phyloP scores from a whole-genome alignment of 2,888 invertebrate species.

The Apotomis betuletana region DNA sequence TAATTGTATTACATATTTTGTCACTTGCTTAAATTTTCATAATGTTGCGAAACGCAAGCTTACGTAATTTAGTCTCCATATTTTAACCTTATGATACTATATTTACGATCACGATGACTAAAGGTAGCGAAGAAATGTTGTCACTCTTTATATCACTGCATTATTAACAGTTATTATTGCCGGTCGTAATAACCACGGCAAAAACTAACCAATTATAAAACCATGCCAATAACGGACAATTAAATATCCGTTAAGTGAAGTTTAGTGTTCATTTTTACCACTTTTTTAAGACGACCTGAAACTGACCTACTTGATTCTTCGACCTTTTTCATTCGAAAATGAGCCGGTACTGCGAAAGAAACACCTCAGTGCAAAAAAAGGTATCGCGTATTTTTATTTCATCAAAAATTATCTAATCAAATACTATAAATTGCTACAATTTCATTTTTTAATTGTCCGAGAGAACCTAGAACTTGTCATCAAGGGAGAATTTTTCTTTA shows the following conservation, averaged over 20 bases:
- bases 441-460: no score
- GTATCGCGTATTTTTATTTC: background rate
- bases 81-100: background rate
- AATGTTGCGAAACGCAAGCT: no score
- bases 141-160: background rate
- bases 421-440: no score
- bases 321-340: constrained; percentile 14
- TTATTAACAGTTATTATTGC: constrained; percentile 28
- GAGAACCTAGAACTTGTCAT: no score
- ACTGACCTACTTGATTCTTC: constrained; percentile 27
- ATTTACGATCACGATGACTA: background rate
- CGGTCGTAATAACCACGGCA: constrained; percentile 12
- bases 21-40: no score
- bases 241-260: constrained; percentile 9
- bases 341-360: constrained; percentile 1
- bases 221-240: constrained; percentile 19
- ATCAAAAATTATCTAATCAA: background rate
- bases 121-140: background rate
- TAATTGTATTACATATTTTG: no score
- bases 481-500: no score
- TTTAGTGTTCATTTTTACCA: constrained; percentile 12
- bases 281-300: constrained; percentile 31
- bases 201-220: constrained; percentile 19
- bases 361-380: constrained; percentile 16
- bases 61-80: no score